A percentile compares a stretch with the other conserved stretches of the same genome.
phyloP scores from a whole-genome alignment of 2,797 vertebrate species.

The Mormyrops attenuatus region DNA sequence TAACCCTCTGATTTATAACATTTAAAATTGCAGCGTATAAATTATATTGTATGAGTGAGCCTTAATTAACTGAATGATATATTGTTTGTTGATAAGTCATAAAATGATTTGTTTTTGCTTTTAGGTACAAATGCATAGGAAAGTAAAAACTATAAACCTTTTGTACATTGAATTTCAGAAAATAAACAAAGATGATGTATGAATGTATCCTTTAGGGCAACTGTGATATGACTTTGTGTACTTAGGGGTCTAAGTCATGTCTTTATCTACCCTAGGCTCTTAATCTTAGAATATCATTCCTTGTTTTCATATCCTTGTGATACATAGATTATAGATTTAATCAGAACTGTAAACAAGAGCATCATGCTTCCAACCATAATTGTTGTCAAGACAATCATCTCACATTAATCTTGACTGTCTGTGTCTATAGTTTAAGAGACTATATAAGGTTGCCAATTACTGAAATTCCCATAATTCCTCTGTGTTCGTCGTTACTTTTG shows the following conservation, averaged over 20 bases:
- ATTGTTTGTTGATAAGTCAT: not conserved
- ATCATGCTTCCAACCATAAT: not conserved
- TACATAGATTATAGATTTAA: slow-evolving; percentile 19
- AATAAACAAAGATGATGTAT: not conserved
- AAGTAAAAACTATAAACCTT: not conserved
- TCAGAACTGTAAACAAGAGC: slow-evolving; percentile 15
- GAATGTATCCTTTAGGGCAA: not conserved
- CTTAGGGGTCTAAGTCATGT: slow-evolving; percentile 4
- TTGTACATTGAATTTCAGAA: not conserved
- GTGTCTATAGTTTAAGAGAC: not conserved
- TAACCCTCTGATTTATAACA: not conserved
- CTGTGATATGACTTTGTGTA: slow-evolving; percentile 7
- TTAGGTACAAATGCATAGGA: not conserved
- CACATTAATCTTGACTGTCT: not conserved
- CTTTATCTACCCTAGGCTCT: slow-evolving; percentile 2
- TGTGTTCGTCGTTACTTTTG: not conserved
- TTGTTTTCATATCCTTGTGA: slow-evolving; percentile 14
- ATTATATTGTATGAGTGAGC: not conserved
- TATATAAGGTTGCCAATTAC: not conserved
- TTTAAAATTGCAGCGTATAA: not conserved
- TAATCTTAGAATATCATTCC: slow-evolving; percentile 14
- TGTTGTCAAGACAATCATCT: not conserved
- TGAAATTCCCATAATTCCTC: not conserved
- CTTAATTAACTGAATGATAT: not conserved
- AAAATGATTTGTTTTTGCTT: not conserved